Evolutionary conservation across 92 coral and sea anemone species (phyloP).

Genomic region (Bergia sp.): DNA sequence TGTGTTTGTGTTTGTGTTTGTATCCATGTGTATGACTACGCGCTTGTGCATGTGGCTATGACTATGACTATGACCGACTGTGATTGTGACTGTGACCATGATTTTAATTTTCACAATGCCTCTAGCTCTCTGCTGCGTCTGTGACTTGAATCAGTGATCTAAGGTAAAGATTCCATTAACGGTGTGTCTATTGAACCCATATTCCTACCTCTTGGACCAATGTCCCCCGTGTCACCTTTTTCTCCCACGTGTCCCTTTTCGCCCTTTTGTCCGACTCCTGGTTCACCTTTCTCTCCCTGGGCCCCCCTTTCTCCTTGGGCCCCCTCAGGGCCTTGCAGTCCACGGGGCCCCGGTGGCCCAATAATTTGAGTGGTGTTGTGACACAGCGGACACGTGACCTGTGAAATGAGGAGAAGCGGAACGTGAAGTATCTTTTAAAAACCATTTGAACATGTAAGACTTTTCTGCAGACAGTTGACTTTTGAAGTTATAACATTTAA

Average conservation of each 20-base stretch:
- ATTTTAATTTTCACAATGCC: too few relatives aligned
- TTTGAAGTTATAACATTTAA: too few relatives aligned
- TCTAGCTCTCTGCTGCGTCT: not conserved
- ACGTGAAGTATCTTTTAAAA: too few relatives aligned
- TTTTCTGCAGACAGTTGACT: too few relatives aligned
- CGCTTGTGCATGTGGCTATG: too few relatives aligned
- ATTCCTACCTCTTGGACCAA: not conserved
- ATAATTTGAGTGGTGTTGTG: not conserved
- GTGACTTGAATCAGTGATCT: not conserved
- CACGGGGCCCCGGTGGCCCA: conserved; percentile 36
- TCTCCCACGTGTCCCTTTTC: conserved; percentile 8
- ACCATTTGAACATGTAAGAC: too few relatives aligned
- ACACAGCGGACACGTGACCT: conserved; percentile 29
- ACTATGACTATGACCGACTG: too few relatives aligned
- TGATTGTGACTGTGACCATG: not conserved
- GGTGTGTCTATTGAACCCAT: not conserved
- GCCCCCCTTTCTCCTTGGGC: conserved; percentile 21
- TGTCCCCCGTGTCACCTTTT: conserved; percentile 3
- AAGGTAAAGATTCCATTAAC: too few relatives aligned
- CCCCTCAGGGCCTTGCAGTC: conserved; percentile 25
- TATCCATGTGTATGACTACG: too few relatives aligned
- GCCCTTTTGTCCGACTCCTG: conserved; percentile 15
- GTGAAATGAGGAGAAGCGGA: not conserved
- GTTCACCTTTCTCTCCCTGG: conserved; percentile 31
- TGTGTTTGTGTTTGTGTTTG: too few relatives aligned